These are phyloP conservation scores for Diaphora mendica DNA, from an alignment of 2,888 invertebrate genomes.

Conservation along the genomic window DNA sequence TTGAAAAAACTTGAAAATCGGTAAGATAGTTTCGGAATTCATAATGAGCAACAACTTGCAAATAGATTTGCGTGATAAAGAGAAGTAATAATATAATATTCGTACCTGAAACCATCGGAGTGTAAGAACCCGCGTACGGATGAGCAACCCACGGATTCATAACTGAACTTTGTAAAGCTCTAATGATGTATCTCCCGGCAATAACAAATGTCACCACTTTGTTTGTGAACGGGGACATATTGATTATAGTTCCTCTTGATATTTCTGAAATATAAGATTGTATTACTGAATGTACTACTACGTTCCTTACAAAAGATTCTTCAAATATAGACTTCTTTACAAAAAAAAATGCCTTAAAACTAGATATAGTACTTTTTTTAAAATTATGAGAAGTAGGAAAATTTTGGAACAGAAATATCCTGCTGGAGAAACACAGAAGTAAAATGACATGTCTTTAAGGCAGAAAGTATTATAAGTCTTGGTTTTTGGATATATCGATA, in stretches of 20 bases:
- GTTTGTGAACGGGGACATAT: conserved; percentile 91
- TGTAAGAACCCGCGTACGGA: conserved; percentile 70
- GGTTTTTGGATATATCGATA: too few species aligned
- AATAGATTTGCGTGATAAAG: background rate
- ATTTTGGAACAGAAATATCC: too few species aligned
- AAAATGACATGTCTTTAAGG: too few species aligned
- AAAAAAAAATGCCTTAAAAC: too few species aligned
- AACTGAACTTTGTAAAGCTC: conserved; percentile 83
- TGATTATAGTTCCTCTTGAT: conserved; percentile 89
- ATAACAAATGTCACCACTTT: conserved; percentile 88
- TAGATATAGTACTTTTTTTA: too few species aligned
- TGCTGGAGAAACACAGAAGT: too few species aligned
- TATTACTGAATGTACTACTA: background rate
- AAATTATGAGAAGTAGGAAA: too few species aligned
- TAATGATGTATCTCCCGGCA: conserved; percentile 87
- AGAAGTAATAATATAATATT: background rate
- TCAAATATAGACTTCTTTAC: background rate
- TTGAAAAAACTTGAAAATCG: too few species aligned
- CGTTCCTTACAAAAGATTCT: background rate
- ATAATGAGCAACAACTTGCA: too few species aligned
- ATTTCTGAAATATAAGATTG: conserved; percentile 81
- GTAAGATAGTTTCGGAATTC: too few species aligned
- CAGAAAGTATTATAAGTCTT: too few species aligned
- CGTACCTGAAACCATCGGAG: conserved; percentile 87
- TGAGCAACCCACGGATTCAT: conserved; percentile 60